phyloP scores from a whole-genome alignment of 2,888 invertebrate genomes.

The Dioctria linearis region DNA sequence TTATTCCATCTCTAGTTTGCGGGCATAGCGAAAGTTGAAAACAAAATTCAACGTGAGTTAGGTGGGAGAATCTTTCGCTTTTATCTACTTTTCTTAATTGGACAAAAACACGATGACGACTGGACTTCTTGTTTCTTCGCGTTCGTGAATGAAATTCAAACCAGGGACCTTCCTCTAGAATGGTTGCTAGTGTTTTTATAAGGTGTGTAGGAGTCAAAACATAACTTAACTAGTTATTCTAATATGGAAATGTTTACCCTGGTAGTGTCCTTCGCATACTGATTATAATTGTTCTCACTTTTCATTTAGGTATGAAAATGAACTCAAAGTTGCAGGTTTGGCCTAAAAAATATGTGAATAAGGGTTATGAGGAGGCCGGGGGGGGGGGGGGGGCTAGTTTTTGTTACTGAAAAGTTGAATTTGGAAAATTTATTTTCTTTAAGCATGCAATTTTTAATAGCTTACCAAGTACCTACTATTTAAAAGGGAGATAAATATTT shows the following conservation, averaged over 20 bases:
- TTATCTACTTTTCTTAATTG: conserved; percentile 57
- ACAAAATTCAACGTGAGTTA: conserved; percentile 54
- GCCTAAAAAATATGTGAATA: too few species aligned
- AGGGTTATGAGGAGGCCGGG: too few species aligned
- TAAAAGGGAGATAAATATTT: too few species aligned
- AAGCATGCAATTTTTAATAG: too few species aligned
- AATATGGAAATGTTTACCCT: not conserved
- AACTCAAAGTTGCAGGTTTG: too few species aligned
- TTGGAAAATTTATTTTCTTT: too few species aligned
- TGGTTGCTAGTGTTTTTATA: conserved; percentile 8
- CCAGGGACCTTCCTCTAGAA: conserved; percentile 26
- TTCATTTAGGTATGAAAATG: not conserved
- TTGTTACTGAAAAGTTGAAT: too few species aligned
- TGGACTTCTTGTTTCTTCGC: conserved; percentile 41
- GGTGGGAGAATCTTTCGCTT: conserved; percentile 58
- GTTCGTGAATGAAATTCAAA: conserved; percentile 48
- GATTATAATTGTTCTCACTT: conserved; percentile 24
- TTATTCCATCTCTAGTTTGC: not conserved
- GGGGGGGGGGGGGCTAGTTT: too few species aligned
- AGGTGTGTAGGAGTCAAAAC: conserved; percentile 34
- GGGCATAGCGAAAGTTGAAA: conserved; percentile 43
- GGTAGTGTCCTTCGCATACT: conserved; percentile 47
- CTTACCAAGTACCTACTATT: too few species aligned
- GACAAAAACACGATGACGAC: conserved; percentile 56
- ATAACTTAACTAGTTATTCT: not conserved